These are phyloP conservation scores for Agrilus cyanescens DNA, from an alignment of 2,888 invertebrate species.

Conservation along the genomic window DNA sequence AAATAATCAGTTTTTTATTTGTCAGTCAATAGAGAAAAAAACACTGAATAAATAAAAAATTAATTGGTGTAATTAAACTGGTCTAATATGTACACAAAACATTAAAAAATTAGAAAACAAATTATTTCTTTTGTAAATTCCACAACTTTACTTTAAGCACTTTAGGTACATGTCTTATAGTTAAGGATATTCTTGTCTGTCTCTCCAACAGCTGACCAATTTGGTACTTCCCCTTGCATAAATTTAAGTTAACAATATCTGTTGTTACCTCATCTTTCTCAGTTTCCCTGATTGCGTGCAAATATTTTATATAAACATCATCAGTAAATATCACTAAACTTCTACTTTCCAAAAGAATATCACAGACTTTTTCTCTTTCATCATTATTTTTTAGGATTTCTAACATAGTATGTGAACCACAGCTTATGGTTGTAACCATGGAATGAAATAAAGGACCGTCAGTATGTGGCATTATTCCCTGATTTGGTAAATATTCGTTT, in stretches of 20 bases:
- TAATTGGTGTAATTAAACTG: no score
- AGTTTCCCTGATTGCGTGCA: constrained; percentile 77
- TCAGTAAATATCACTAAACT: constrained; percentile 80
- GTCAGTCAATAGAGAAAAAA: no score
- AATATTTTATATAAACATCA: constrained; percentile 66
- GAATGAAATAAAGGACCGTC: constrained; percentile 93
- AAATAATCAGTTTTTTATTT: no score
- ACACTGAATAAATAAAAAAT: no score
- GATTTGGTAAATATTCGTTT: constrained; percentile 86
- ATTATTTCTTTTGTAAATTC: constrained; percentile 9
- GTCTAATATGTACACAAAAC: not conserved
- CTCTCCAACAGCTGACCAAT: constrained; percentile 47
- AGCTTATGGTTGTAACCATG: constrained; percentile 81
- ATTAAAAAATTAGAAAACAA: constrained; percentile 2
- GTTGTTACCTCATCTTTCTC: constrained; percentile 50
- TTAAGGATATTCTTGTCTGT: constrained; percentile 72
- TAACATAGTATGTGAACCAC: constrained; percentile 83
- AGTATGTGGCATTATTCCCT: constrained; percentile 95
- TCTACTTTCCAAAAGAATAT: constrained; percentile 72
- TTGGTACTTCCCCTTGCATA: constrained; percentile 45
- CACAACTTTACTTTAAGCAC: constrained; percentile 61
- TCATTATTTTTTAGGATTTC: constrained; percentile 58
- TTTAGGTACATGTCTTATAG: constrained; percentile 88
- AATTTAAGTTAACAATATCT: constrained; percentile 50
- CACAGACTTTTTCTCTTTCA: constrained; percentile 43